Evolutionary conservation across 2,113 vertebrate genomes (phyloP).

Genomic region (Setophaga kirtlandii): DNA sequence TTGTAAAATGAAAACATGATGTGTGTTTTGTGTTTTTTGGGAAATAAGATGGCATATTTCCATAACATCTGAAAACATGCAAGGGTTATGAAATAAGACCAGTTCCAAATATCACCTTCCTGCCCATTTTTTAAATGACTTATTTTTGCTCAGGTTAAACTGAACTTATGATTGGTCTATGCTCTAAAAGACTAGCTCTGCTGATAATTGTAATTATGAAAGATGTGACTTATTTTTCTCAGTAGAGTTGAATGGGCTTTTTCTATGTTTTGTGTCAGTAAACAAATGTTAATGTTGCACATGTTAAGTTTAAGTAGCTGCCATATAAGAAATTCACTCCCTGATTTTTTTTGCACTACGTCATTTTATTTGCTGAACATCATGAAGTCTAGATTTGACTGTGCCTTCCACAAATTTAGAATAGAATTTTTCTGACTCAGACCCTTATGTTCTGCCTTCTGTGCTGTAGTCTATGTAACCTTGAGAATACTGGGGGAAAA

Average conservation of each 20-base stretch:
- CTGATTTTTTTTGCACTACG: background rate
- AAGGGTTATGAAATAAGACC: background rate
- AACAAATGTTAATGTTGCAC: background rate
- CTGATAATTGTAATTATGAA: background rate
- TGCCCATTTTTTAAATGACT: background rate
- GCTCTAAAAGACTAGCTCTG: background rate
- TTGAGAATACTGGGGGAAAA: background rate
- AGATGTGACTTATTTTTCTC: background rate
- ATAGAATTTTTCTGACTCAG: background rate
- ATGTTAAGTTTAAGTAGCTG: background rate
- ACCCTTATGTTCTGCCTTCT: background rate
- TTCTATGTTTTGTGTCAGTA: background rate
- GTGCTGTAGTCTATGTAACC: background rate
- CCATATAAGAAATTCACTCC: background rate
- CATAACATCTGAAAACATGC: background rate
- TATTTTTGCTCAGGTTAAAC: background rate
- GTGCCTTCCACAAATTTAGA: background rate
- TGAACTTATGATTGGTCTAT: background rate
- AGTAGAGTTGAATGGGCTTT: background rate
- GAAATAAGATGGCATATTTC: background rate
- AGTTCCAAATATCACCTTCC: background rate
- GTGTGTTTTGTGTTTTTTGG: background rate
- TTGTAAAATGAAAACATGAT: background rate
- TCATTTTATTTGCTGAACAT: background rate
- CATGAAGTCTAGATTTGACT: background rate